Conservation (phyloP, 1,140 invertebrate species). For the Drosophila tristis region DNA sequence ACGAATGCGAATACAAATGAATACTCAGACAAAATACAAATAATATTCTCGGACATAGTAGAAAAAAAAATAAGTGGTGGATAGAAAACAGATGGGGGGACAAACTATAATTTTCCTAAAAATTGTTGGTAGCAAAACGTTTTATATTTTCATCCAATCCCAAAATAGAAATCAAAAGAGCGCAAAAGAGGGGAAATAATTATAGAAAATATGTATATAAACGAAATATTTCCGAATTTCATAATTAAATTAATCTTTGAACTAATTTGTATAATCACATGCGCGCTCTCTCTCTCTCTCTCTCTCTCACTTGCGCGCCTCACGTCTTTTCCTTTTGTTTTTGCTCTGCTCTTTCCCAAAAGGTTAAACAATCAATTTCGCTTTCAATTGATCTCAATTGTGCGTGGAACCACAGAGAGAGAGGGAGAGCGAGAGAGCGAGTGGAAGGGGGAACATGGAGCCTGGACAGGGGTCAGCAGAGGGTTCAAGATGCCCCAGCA, state of each 20-base stretch:
- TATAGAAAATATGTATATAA: constrained; percentile 45
- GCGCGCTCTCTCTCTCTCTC: background rate
- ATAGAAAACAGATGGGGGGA: too few species aligned
- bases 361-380: constrained; percentile 79
- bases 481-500: constrained; percentile 56
- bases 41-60: too few species aligned
- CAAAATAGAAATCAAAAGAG: constrained; percentile 27
- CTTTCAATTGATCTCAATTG: constrained; percentile 78
- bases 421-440: too few species aligned
- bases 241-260: constrained; percentile 74
- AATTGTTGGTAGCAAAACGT: background rate
- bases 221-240: constrained; percentile 38
- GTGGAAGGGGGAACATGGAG: too few species aligned
- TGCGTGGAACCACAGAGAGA: constrained; percentile 15
- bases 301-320: background rate
- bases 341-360: background rate
- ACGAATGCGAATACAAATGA: background rate
- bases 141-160: constrained; percentile 10
- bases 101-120: background rate
- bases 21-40: too few species aligned
- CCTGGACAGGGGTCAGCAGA: constrained; percentile 25
- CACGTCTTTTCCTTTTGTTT: too few species aligned
- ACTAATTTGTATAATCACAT: constrained; percentile 67
- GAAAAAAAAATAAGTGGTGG: too few species aligned
- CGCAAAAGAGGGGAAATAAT: constrained; percentile 18